Base-by-base conservation (phyloP, 2,113 vertebrate genomes). In the Pterocles gutturalis region DNA sequence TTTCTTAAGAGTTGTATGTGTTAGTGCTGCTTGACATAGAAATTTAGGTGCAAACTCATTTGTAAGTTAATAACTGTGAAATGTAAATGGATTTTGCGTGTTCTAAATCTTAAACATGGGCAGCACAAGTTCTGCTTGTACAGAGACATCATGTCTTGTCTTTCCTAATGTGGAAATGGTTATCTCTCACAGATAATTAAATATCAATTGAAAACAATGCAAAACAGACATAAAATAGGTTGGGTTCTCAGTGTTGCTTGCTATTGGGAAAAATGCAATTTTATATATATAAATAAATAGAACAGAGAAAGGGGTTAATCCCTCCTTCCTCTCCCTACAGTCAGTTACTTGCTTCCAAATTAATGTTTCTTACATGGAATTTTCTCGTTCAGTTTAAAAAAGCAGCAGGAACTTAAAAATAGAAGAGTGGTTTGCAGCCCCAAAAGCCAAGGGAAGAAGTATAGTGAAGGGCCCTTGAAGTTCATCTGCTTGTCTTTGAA, bases 401-500 rank as follows among this genome's bases (percentile, higher is more conserved):
- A 78, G 36, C 33, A 85, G 17, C 69, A 93, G 91, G 94, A 94
- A 69, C 41, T 90, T 90, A 51, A 79, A 88, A 38, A 51, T 58
- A 4, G 5, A 72, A 77, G 80, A 76, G 36, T 36, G 34, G 54
- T 69, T 92, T 85, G 38, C 51, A 86, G 41, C 20, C 65, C 77
- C 61, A 61, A 94, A 95, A 87, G 45, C 72, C 57, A 77, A 87
- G 87, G 58, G 76, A 78, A 79, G 81, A 80, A 79, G 21, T 29
- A 61, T 51, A 62, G 58, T 41, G 83, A 54, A 91, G n/a, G 67
- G 53, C 21, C 78, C 94, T 94, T 83, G 87, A 91, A 73, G 43
- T 61, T 65, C n/a, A 75, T 94, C 87, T 95, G 65, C 94, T 80
- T 96, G 95, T 93, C 77, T 95, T 95, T 93, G 91, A 89, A 96